These are phyloP conservation scores for Varecia variegata DNA, from an alignment of 2,797 vertebrate species.

Conservation along the genomic window DNA sequence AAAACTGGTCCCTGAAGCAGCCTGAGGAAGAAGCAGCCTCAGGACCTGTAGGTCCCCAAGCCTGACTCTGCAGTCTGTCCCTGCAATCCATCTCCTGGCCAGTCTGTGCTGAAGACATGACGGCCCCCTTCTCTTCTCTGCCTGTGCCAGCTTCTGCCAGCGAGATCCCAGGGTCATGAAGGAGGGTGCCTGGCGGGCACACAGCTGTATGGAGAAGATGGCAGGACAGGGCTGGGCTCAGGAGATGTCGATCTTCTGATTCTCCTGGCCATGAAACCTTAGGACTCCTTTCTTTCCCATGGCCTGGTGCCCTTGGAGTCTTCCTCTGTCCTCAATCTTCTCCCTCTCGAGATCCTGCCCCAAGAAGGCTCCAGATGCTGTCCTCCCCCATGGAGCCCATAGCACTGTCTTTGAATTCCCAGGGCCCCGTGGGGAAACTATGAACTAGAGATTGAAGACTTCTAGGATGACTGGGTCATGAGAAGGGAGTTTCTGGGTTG, in stretches of 20 bases:
- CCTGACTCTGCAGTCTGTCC: not conserved
- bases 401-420: not conserved
- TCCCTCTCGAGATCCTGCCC: not conserved
- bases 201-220: not conserved
- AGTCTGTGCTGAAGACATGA: not conserved
- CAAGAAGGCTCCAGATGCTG: not conserved
- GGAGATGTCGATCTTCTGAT: not conserved
- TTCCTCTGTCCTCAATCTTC: not conserved
- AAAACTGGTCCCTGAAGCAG: not conserved
- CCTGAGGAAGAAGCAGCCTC: not conserved
- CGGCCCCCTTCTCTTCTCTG: not conserved
- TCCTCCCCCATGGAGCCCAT: not conserved
- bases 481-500: not conserved
- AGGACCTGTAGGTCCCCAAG: not conserved
- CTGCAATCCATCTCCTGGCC: not conserved
- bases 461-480: not conserved
- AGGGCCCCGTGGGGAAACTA: not conserved
- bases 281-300: not conserved
- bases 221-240: no score
- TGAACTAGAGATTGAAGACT: not conserved
- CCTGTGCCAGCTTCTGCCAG: not conserved
- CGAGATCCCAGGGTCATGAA: not conserved
- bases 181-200: not conserved
- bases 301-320: no score
- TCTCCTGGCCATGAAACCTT: not conserved